Evolutionary conservation across 2,113 vertebrate genomes (phyloP).

Genomic region (Copsychus sechellarum): DNA sequence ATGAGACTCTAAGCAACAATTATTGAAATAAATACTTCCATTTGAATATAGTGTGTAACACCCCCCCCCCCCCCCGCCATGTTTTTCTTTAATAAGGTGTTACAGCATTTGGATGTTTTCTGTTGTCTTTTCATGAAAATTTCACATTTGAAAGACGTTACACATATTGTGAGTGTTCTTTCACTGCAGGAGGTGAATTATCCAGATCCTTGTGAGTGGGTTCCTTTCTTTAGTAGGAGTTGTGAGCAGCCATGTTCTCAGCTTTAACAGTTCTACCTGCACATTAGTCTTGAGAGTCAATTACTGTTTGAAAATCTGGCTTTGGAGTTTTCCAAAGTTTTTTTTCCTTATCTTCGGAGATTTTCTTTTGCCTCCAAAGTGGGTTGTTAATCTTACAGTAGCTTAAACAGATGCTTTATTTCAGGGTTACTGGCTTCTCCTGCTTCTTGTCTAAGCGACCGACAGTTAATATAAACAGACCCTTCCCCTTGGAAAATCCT

Average conservation of each 20-base stretch:
- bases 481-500: neutral
- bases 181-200: neutral
- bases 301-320: neutral
- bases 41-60: neutral
- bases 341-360: neutral
- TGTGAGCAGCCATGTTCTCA: neutral
- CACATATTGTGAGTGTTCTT: neutral
- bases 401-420: neutral
- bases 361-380: neutral
- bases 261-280: neutral
- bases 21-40: neutral
- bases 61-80: too few relatives aligned
- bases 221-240: neutral
- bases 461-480: neutral
- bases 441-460: neutral
- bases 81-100: neutral
- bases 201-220: neutral
- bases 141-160: neutral
- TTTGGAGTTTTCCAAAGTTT: neutral
- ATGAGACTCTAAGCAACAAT: neutral
- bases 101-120: neutral
- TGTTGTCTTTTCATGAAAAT: neutral
- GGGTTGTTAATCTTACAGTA: neutral
- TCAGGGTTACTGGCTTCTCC: neutral
- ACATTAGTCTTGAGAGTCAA: neutral